Percentiles rank a stretch among this genome's conserved stretches.
phyloP scores from a whole-genome alignment of 2,888 invertebrate species.

The Candidula unifasciata region DNA sequence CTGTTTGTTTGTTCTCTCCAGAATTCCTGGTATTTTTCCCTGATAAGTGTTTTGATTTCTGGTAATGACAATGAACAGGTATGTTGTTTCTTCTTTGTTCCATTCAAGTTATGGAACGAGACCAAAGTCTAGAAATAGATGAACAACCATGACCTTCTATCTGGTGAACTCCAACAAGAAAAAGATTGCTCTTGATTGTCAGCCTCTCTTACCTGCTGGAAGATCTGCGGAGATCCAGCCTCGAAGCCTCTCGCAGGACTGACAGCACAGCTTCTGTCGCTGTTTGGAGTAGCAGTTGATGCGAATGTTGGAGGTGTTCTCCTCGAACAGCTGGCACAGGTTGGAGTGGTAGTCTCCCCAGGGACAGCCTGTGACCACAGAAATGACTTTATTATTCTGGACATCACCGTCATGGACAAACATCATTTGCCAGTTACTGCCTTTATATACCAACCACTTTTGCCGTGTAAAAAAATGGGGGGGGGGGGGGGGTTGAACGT shows the following conservation, averaged over 20 bases:
- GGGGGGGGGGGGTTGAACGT: too few species aligned
- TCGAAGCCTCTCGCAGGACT: slow-evolving; percentile 62
- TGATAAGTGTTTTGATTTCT: too few species aligned
- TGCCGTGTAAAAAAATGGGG: too few species aligned
- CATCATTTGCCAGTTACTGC: too few species aligned
- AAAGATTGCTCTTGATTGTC: not conserved
- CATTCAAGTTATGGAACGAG: too few species aligned
- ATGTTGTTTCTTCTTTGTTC: too few species aligned
- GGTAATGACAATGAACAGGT: too few species aligned
- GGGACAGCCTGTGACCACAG: slow-evolving; percentile 59
- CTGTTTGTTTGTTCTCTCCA: too few species aligned
- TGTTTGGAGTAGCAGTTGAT: slow-evolving; percentile 66
- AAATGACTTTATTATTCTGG: too few species aligned
- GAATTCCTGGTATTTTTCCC: not conserved
- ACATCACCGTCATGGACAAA: too few species aligned
- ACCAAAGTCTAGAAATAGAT: too few species aligned
- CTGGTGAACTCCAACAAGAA: not conserved
- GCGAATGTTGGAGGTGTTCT: slow-evolving; percentile 55
- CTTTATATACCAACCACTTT: too few species aligned
- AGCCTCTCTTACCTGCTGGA: slow-evolving; percentile 36
- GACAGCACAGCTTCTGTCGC: slow-evolving; percentile 65
- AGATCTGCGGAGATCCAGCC: slow-evolving; percentile 49
- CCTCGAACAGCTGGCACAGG: slow-evolving; percentile 62
- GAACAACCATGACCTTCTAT: not conserved
- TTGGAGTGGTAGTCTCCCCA: slow-evolving; percentile 69